A percentile compares a stretch with the other conserved stretches of the same genome.
These are phyloP conservation scores for Pomatostomus ruficeps DNA, from an alignment of 2,113 vertebrate genomes.

Conservation along the genomic window DNA sequence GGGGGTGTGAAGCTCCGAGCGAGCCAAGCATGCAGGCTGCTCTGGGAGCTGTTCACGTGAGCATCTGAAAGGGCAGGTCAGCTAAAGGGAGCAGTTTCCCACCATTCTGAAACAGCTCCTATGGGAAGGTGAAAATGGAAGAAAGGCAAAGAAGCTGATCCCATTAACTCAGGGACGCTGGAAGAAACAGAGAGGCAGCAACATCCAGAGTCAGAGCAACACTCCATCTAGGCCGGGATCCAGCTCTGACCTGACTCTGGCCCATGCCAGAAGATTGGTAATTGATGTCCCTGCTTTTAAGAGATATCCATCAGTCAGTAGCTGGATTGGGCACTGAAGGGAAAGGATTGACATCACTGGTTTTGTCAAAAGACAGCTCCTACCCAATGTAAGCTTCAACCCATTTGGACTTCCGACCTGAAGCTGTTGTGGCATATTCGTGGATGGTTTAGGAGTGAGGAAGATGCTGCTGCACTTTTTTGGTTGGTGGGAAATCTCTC, in stretches of 20 bases:
- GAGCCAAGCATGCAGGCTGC: not conserved
- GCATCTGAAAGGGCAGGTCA: not conserved
- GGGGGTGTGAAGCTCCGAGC: not conserved
- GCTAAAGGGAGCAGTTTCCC: not conserved
- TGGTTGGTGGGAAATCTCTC: not conserved
- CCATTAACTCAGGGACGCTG: not conserved
- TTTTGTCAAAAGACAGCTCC: not conserved
- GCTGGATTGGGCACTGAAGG: not conserved
- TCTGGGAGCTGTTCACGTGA: not conserved
- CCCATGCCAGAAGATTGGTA: not conserved
- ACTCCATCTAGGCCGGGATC: not conserved
- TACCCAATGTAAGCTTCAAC: not conserved
- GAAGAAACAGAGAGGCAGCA: not conserved
- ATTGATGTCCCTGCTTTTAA: not conserved
- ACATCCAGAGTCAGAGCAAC: not conserved
- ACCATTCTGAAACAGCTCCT: not conserved
- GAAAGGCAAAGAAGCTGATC: not conserved
- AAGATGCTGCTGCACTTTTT: not conserved
- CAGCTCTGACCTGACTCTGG: not conserved
- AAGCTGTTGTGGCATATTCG: not conserved
- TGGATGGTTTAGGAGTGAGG: not conserved
- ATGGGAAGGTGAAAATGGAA: not conserved
- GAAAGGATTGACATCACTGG: not conserved
- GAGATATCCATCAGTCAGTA: not conserved
- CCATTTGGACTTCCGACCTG: not conserved